Conservation (phyloP, 2,113 vertebrate species). For the Tursiops truncatus region DNA sequence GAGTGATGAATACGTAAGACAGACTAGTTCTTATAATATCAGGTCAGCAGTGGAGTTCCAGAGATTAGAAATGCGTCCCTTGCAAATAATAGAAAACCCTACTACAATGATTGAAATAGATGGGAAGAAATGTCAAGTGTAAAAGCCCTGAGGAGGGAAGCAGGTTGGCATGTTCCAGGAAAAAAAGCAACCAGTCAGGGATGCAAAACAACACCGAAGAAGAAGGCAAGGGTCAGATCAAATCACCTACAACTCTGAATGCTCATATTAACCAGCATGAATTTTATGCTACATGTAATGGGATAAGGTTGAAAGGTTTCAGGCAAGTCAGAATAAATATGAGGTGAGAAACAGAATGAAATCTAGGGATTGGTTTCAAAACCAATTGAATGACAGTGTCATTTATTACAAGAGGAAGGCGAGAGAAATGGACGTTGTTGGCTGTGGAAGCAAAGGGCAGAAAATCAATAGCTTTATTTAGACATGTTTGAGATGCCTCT, state of each 20-base stretch:
- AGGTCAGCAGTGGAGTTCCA: neutral
- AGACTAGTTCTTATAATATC: neutral
- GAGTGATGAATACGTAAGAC: neutral
- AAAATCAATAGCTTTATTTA: neutral
- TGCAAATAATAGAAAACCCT: neutral
- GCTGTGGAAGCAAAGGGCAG: neutral
- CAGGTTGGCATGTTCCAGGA: fast-evolving
- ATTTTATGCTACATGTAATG: neutral
- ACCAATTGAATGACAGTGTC: neutral
- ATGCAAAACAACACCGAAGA: neutral
- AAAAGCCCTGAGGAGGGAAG: neutral
- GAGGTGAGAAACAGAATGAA: neutral
- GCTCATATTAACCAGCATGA: neutral
- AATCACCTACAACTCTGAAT: neutral
- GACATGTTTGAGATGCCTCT: neutral
- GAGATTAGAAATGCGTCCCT: neutral
- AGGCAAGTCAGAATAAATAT: neutral
- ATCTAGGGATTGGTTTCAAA: neutral
- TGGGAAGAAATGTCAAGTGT: neutral
- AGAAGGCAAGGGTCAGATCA: neutral
- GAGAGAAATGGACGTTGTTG: neutral
- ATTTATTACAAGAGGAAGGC: neutral
- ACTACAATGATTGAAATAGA: neutral
- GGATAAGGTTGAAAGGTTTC: neutral
- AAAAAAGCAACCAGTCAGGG: neutral